Base-by-base conservation (phyloP, 2,113 vertebrate genomes). In the Asarcornis scutulata region DNA sequence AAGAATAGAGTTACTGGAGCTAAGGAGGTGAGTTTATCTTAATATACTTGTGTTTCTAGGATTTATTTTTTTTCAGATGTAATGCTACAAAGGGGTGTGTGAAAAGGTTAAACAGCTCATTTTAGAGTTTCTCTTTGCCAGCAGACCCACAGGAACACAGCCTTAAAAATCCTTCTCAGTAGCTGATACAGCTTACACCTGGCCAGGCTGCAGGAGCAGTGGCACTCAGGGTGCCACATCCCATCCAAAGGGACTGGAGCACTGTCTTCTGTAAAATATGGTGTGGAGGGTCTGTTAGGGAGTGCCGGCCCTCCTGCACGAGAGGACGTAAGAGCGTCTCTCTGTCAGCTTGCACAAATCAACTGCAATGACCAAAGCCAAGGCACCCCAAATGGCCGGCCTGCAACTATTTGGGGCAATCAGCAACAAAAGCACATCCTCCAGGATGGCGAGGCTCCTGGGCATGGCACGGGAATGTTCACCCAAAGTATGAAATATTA, bases 381-480 rank as follows among this genome's bases (percentile, higher is more conserved):
- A 53, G 26, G n/a, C 38, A 83, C 2, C 6, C 7, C 60, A 56
- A 15, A 22, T 14, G 9, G 8, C 60, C 86, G 76, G 40, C 60
- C 72, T 75, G 73, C 74, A 80, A 69, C 31, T 26, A 32, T 25
- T 11, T 11, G 23, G 10, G 46, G 10, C 17, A 52, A 72, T 12
- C 32, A 72, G n/a, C 25, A 38, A 17, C 13, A 62, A 5, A 71
- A 81, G 10, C 9, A 82, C 8, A n/a, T 2, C 27, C 32, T 59
- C 38, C 52, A 71, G 21, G n/a, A 26, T 42, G 64, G 17, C 25
- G 53, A 14, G 56, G 46, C 32, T 64, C 17, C 20, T 2, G 1
- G 0, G 0, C 26, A 16, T 0, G 0, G 17, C 14, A 15, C 26
- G 11, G 25, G 9, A 60, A 36, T 2, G 7, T 71, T 55, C 73